Evolutionary conservation across 1,140 invertebrate species (phyloP).

Genomic region (Teleopsis dalmanni): DNA sequence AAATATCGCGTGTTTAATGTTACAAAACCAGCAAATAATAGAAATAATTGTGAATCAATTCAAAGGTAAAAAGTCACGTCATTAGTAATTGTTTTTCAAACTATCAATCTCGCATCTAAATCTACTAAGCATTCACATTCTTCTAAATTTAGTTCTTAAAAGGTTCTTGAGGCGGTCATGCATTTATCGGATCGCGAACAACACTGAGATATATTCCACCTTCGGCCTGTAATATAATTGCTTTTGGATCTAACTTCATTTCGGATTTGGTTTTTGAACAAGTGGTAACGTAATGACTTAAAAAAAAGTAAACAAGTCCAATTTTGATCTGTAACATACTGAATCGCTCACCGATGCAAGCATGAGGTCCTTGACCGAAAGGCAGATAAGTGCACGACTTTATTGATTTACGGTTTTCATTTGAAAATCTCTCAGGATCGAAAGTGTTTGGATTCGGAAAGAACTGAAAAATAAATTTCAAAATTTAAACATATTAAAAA

Average conservation of each 20-base stretch:
- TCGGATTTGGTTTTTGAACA: constrained; percentile 24
- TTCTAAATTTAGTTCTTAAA: no score
- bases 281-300: constrained; percentile 29
- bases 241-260: constrained; percentile 31
- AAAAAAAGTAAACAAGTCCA: constrained; percentile 29
- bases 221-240: constrained; percentile 30
- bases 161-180: background rate
- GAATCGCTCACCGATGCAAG: constrained; percentile 60
- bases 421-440: constrained; percentile 56
- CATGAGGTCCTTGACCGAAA: constrained; percentile 69
- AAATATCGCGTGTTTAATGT: no score
- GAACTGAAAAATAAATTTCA: constrained; percentile 49
- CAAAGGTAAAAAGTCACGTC: no score
- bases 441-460: constrained; percentile 61
- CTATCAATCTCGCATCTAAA: no score
- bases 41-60: no score
- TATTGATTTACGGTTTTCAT: constrained; percentile 43
- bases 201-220: constrained; percentile 30
- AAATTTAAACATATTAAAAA: constrained; percentile 12
- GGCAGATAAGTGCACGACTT: constrained; percentile 59
- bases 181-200: constrained; percentile 30
- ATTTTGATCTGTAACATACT: constrained; percentile 32
- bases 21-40: no score
- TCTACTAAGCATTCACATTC: no score
- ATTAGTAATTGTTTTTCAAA: no score